These are phyloP conservation scores for Choreutis nemorana DNA, from an alignment of 2,888 invertebrate species.

Conservation along the genomic window DNA sequence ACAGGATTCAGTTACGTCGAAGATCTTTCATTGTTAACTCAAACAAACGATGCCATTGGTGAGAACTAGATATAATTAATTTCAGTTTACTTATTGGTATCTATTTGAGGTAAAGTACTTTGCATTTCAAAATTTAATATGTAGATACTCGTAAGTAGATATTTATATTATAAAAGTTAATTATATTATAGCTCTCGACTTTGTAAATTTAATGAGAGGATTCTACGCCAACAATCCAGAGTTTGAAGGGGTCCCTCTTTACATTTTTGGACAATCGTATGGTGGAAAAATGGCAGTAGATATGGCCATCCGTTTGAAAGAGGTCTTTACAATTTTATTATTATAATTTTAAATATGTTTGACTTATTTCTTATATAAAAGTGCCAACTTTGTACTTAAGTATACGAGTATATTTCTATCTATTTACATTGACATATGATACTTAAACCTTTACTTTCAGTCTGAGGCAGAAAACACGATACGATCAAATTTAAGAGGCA, in stretches of 20 bases:
- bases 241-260: slow-evolving; percentile 77
- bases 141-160: neutral
- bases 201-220: slow-evolving; percentile 74
- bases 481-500: slow-evolving; percentile 75
- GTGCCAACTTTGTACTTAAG: neutral
- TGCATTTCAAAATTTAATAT: slow-evolving; percentile 1
- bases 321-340: slow-evolving; percentile 32
- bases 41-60: slow-evolving; percentile 52
- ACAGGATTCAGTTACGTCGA: slow-evolving; percentile 86
- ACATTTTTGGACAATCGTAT: slow-evolving; percentile 90
- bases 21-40: slow-evolving; percentile 28
- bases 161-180: neutral
- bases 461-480: slow-evolving; percentile 71
- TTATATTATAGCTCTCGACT: slow-evolving; percentile 68
- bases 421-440: too few relatives aligned
- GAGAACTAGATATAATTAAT: slow-evolving; percentile 5
- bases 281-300: slow-evolving; percentile 94
- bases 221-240: slow-evolving; percentile 74
- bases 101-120: neutral
- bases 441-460: slow-evolving; percentile 28
- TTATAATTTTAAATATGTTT: neutral
- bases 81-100: neutral
- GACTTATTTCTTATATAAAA: neutral
- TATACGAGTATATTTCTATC: neutral
- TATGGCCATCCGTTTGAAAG: slow-evolving; percentile 71